phyloP scores from a whole-genome alignment of 1,140 invertebrate genomes.

The Zaprionus tsacasi region DNA sequence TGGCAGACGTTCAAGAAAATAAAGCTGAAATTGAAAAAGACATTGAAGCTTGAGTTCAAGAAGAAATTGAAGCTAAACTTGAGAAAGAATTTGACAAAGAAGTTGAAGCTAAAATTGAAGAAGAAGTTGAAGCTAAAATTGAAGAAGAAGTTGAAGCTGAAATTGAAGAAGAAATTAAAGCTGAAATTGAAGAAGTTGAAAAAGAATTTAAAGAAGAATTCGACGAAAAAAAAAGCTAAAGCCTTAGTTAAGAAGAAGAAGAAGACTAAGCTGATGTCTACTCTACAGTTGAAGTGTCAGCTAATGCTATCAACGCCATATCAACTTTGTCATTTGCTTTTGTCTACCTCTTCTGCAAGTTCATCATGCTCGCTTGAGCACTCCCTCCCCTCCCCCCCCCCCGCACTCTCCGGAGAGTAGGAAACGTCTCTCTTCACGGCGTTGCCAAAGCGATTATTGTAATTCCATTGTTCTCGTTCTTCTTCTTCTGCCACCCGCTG shows the following conservation, averaged over 20 bases:
- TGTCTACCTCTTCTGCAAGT: constrained; percentile 66
- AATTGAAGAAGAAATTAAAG: neutral
- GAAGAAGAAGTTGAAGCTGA: neutral
- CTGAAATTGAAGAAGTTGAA: neutral
- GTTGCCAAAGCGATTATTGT: constrained; percentile 76
- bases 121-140: neutral
- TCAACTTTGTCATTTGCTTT: constrained; percentile 44
- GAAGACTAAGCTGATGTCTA: neutral
- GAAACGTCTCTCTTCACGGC: constrained; percentile 6
- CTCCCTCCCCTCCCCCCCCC: constrained; percentile 16
- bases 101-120: neutral
- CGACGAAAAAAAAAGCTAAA: neutral
- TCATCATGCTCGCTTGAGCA: constrained; percentile 67
- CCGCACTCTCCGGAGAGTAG: neutral
- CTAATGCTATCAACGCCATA: constrained; percentile 30
- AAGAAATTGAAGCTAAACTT: no score
- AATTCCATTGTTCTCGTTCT: constrained; percentile 66
- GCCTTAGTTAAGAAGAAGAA: neutral
- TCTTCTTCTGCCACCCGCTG: constrained; percentile 44
- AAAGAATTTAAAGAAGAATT: no score
- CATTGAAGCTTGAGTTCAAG: no score
- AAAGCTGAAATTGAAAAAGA: no score
- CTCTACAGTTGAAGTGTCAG: neutral
- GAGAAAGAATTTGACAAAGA: neutral
- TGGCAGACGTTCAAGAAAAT: no score